phyloP scores from a whole-genome alignment of 2,888 invertebrate species.

The Rhogogaster chlorosoma region DNA sequence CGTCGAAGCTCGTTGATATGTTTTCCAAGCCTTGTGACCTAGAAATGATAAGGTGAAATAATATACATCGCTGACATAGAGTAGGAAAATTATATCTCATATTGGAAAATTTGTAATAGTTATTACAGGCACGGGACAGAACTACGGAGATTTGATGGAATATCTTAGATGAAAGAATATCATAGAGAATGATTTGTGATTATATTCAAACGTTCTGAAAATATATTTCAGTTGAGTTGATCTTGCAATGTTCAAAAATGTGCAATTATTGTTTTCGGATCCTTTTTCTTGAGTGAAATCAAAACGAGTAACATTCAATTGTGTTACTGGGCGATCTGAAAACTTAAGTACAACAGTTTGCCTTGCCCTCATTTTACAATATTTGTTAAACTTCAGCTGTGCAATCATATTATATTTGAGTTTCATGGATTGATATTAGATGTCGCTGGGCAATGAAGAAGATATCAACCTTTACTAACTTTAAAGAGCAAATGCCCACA shows the following conservation, averaged over 20 bases:
- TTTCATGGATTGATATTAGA: not conserved
- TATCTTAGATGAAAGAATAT: not conserved
- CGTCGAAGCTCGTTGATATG: constrained; percentile 95
- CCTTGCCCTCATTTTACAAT: not conserved
- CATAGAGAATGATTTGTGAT: not conserved
- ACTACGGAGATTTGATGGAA: not conserved
- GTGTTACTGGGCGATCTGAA: not conserved
- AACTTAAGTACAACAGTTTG: not conserved
- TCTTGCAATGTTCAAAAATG: not conserved
- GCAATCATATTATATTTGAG: constrained; percentile 9
- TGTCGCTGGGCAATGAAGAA: not conserved
- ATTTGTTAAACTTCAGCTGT: constrained; percentile 27
- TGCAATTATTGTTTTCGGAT: not conserved
- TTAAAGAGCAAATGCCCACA: not conserved
- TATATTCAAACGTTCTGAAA: not conserved
- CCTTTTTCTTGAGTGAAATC: not conserved
- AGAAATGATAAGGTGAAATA: constrained; percentile 66
- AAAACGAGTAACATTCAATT: not conserved
- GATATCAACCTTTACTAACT: not conserved
- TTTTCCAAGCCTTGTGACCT: constrained; percentile 97
- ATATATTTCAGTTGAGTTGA: not conserved
- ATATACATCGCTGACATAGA: not conserved
- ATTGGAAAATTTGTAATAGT: not conserved
- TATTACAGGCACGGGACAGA: not conserved
- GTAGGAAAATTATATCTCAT: not conserved